Evolutionary conservation across 2,113 vertebrate genomes (phyloP).

Genomic region (Rafetus swinhoei): DNA sequence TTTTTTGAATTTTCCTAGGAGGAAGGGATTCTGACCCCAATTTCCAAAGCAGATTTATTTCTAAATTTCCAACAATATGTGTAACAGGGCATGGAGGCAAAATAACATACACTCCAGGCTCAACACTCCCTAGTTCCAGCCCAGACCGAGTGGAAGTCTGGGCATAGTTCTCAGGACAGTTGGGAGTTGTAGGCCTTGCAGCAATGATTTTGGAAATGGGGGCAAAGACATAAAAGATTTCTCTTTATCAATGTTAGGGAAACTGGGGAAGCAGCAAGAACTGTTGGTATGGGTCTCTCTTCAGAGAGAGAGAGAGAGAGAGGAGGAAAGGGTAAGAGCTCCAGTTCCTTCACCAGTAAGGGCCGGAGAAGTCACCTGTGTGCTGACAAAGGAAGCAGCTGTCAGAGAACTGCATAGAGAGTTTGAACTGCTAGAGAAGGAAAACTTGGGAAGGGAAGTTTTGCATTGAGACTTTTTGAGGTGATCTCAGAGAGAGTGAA

Average conservation of each 20-base stretch:
- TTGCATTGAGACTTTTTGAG: background rate
- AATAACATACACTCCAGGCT: background rate
- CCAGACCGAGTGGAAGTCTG: background rate
- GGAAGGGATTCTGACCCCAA: background rate
- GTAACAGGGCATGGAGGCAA: background rate
- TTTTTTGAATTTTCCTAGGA: background rate
- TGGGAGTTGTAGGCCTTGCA: background rate
- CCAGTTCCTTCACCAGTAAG: background rate
- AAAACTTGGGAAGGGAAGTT: background rate
- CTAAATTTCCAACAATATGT: background rate
- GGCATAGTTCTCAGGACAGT: background rate
- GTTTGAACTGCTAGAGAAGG: background rate
- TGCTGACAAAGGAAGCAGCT: background rate
- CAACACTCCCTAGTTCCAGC: background rate
- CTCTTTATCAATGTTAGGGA: background rate
- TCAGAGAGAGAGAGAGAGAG: background rate
- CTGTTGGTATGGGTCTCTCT: background rate
- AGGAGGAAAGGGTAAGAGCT: background rate
- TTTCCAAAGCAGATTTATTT: background rate
- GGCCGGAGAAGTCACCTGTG: rapidly evolving
- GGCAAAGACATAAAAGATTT: background rate
- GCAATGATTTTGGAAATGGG: background rate
- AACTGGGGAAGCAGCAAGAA: background rate
- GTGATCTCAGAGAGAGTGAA: background rate
- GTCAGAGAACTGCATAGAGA: background rate